Conservation (phyloP, 2,888 invertebrate genomes). For the Ophioninae sp. region DNA sequence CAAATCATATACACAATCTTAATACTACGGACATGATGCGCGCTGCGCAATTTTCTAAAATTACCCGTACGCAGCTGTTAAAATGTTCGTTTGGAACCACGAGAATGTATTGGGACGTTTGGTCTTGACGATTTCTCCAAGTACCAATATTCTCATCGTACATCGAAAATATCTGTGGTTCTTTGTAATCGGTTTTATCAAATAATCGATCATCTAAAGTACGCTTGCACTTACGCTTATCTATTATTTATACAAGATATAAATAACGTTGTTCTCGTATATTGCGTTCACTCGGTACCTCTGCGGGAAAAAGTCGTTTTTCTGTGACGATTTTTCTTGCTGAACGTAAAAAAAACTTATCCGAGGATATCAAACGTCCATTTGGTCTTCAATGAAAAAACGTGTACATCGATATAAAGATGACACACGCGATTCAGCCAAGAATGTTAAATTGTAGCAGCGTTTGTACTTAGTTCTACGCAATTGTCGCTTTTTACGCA, state of each 20-base stretch:
- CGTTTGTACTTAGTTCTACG: neutral
- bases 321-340: neutral
- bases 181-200: neutral
- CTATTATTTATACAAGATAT: neutral
- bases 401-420: neutral
- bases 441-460: neutral
- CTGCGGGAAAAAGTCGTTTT: neutral
- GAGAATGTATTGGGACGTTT: neutral
- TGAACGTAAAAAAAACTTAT: neutral
- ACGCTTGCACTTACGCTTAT: neutral
- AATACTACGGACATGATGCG: neutral
- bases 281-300: neutral
- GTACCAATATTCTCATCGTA: no score
- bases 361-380: neutral
- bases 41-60: constrained; percentile 2
- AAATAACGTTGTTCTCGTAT: neutral
- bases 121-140: neutral
- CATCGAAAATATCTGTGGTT: neutral
- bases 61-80: neutral
- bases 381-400: neutral
- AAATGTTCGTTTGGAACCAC: neutral
- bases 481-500: neutral
- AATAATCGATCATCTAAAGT: neutral
- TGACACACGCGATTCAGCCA: neutral
- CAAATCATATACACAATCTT: constrained; percentile 37